phyloP scores from a whole-genome alignment of 2,888 invertebrate species.

The Coelogynopora nodosa region DNA sequence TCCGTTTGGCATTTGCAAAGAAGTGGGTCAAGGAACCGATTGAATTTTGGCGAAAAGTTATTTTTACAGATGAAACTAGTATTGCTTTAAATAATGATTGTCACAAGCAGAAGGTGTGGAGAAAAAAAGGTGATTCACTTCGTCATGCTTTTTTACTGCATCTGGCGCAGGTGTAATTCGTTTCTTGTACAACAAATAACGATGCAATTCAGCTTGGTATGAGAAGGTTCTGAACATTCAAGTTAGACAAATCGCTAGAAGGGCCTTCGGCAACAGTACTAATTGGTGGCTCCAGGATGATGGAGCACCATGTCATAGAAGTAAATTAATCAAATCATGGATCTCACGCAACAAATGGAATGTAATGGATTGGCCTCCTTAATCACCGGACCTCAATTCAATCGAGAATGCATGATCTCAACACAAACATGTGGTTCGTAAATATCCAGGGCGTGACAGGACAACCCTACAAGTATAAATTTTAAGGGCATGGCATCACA shows the following conservation, averaged over 20 bases:
- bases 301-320: slow-evolving; percentile 24
- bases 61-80: neutral
- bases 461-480: neutral
- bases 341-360: neutral
- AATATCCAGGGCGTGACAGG: neutral
- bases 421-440: neutral
- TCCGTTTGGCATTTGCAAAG: too few relatives aligned
- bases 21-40: neutral
- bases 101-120: neutral
- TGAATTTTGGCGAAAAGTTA: slow-evolving; percentile 5
- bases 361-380: slow-evolving; percentile 11
- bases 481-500: neutral
- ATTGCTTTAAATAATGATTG: neutral
- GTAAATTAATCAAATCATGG: neutral
- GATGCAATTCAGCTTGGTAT: slow-evolving; percentile 7
- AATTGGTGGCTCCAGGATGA: slow-evolving; percentile 12
- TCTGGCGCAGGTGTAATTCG: neutral
- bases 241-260: slow-evolving; percentile 3
- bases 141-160: slow-evolving; percentile 16
- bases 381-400: neutral
- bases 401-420: neutral
- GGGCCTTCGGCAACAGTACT: neutral
- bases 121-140: neutral
- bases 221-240: slow-evolving; percentile 1
- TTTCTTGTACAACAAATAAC: neutral